Evolutionary conservation across 2,888 invertebrate genomes (phyloP).

Genomic region (Melanargia galathea): DNA sequence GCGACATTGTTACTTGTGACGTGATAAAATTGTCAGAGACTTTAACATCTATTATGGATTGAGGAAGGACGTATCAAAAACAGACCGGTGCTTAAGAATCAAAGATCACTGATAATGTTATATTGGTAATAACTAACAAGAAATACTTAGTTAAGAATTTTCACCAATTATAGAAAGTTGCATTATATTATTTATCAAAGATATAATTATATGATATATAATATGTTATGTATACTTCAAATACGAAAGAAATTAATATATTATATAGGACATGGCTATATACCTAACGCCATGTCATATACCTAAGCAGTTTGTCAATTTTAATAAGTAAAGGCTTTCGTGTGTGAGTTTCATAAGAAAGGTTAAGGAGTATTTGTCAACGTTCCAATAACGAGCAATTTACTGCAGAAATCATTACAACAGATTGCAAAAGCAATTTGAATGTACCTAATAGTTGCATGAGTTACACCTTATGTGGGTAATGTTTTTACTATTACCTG

Average conservation of each 20-base stretch:
- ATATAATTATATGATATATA: no score
- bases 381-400: conserved; percentile 12
- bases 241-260: no score
- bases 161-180: no score
- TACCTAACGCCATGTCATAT: no score
- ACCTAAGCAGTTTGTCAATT: no score
- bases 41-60: neutral
- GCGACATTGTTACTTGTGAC: neutral
- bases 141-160: no score
- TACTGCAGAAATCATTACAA: conserved; percentile 30
- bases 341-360: neutral
- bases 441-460: conserved; percentile 27
- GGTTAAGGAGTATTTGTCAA: neutral
- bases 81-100: neutral
- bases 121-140: no score
- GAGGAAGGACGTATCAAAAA: neutral
- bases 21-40: neutral
- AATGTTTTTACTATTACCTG: conserved; percentile 22
- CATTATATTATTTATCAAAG: no score
- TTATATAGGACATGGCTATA: no score
- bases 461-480: neutral
- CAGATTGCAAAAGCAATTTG: conserved; percentile 36
- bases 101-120: neutral
- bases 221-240: no score
- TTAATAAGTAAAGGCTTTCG: no score